Conservation (phyloP, 2,113 vertebrate species). For the Lagenorhynchus albirostris region DNA sequence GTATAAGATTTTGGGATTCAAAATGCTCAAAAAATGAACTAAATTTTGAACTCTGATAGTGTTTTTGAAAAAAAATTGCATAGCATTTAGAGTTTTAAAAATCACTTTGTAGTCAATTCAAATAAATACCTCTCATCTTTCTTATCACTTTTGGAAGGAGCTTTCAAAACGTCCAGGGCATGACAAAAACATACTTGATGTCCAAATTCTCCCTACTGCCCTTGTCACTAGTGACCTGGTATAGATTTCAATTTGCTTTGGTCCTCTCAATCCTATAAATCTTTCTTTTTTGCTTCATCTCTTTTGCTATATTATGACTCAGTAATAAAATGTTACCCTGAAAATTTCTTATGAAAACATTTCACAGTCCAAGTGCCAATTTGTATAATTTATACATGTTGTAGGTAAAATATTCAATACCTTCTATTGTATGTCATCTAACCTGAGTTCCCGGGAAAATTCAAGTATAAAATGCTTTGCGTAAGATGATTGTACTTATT, state of each 20-base stretch:
- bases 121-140: not conserved
- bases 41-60: not conserved
- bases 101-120: not conserved
- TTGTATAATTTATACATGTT: not conserved
- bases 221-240: not conserved
- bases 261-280: not conserved
- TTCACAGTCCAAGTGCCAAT: not conserved
- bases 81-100: not conserved
- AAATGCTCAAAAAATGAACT: not conserved
- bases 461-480: not conserved
- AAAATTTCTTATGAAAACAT: slow-evolving; percentile 4
- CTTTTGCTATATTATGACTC: not conserved
- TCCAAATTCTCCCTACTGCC: not conserved
- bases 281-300: not conserved
- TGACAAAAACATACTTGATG: not conserved
- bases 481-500: not conserved
- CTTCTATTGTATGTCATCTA: not conserved
- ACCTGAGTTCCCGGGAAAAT: not conserved
- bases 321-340: slow-evolving; percentile 20
- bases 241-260: not conserved
- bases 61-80: not conserved
- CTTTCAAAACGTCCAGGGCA: not conserved
- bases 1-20: not conserved
- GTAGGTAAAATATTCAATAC: not conserved
- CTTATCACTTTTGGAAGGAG: slow-evolving; percentile 1